A percentile compares a stretch with the other conserved stretches of the same genome.
Evolutionary conservation across 2,797 vertebrate genomes (phyloP).

Genomic region (Atherinosoma microstoma): DNA sequence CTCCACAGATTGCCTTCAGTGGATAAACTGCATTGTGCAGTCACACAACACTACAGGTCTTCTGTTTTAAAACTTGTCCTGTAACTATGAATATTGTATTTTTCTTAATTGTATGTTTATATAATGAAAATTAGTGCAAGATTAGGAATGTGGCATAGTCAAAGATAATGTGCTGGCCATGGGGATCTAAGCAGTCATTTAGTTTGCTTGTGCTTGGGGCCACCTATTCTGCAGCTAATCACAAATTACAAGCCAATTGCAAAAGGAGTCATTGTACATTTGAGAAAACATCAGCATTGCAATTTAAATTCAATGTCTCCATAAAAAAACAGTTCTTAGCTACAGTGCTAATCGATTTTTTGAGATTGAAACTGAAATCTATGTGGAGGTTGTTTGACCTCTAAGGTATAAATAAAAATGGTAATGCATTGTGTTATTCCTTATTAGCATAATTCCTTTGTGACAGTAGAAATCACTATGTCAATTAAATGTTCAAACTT

Average conservation of each 20-base stretch:
- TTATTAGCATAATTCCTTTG: conserved; percentile 32
- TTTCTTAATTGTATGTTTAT: background rate
- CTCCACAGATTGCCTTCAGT: conserved; percentile 3
- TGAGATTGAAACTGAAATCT: conserved; percentile 43
- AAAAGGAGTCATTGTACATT: conserved; percentile 28
- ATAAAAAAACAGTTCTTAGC: conserved; percentile 18
- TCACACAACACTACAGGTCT: conserved; percentile 6
- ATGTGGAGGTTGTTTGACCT: conserved; percentile 35
- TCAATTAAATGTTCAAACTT: conserved; percentile 54
- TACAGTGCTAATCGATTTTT: conserved; percentile 31
- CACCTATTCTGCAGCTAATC: conserved; percentile 30
- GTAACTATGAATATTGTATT: background rate
- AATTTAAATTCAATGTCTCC: conserved; percentile 44
- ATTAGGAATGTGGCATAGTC: conserved; percentile 14
- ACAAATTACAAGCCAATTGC: conserved; percentile 36
- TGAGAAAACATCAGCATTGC: conserved; percentile 17
- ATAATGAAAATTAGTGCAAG: conserved; percentile 11
- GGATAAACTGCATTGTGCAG: conserved; percentile 15
- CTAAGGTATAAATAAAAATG: conserved; percentile 35
- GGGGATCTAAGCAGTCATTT: conserved; percentile 22
- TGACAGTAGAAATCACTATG: conserved; percentile 37
- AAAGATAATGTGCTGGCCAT: conserved; percentile 5
- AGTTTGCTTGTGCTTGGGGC: conserved; percentile 10
- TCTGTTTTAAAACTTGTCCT: conserved; percentile 7
- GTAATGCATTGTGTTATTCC: conserved; percentile 37